Evolutionary conservation across 1,140 invertebrate species (phyloP).

Genomic region (Leptinotarsa lineolata): DNA sequence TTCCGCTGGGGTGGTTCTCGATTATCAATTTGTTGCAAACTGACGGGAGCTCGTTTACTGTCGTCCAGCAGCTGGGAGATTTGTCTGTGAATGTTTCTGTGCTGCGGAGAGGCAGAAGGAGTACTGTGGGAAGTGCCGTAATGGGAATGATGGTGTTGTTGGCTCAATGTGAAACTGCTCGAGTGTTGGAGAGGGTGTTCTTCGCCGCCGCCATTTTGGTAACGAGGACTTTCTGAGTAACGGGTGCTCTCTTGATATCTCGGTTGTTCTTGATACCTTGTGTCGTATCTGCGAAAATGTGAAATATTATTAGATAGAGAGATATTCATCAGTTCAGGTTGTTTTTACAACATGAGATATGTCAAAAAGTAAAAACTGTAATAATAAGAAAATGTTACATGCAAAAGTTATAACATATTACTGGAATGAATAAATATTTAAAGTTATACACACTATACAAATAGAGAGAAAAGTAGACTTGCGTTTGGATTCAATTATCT

Average conservation of each 20-base stretch:
- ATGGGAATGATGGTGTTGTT: conserved; percentile 51
- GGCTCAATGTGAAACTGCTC: conserved; percentile 54
- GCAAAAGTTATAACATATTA: no score
- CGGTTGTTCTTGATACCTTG: conserved; percentile 27
- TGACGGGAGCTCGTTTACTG: conserved; percentile 47
- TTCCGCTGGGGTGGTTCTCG: conserved; percentile 44
- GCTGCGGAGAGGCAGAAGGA: conserved; percentile 55
- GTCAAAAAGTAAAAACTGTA: no score
- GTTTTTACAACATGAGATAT: no score
- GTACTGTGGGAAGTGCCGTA: conserved; percentile 56
- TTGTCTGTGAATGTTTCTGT: conserved; percentile 52
- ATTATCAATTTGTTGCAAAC: conserved; percentile 54
- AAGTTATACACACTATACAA: no score
- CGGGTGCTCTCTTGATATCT: conserved; percentile 33
- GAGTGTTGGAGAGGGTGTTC: conserved; percentile 50
- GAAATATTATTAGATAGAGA: neutral
- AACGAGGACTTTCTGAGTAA: conserved; percentile 22
- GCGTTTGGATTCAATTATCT: no score
- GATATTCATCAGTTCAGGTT: no score
- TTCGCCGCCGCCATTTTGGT: conserved; percentile 47
- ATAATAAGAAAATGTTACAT: no score
- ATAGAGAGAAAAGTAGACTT: no score
- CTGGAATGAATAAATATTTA: no score
- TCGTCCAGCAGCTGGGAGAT: conserved; percentile 55
- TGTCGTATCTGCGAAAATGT: neutral